Conservation (phyloP, 2,888 invertebrate species). For the Machimus rusticus region DNA sequence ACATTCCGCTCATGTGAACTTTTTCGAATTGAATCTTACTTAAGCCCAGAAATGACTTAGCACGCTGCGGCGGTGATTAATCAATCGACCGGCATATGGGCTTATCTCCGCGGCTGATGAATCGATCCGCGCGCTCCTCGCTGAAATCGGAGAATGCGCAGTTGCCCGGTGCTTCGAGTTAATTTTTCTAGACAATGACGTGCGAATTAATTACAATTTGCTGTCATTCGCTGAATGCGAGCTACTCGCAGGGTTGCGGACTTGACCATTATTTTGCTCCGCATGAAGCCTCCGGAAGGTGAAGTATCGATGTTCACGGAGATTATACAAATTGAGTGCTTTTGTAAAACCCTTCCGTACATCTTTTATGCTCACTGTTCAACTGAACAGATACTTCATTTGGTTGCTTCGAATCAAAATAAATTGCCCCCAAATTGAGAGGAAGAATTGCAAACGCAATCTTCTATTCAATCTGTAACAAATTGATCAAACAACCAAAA, state of each 20-base stretch:
- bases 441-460: neutral
- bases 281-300: neutral
- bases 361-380: neutral
- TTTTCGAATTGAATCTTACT: constrained; percentile 1
- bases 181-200: neutral
- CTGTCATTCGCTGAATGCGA: neutral
- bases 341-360: neutral
- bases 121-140: neutral
- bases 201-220: constrained; percentile 1
- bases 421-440: neutral
- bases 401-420: neutral
- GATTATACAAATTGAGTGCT: neutral
- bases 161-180: neutral
- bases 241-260: neutral
- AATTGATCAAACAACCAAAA: neutral
- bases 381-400: neutral
- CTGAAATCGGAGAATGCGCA: constrained; percentile 15
- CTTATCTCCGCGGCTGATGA: neutral
- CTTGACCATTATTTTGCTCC: neutral
- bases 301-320: neutral
- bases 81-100: neutral
- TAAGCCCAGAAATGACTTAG: constrained; percentile 16
- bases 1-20: neutral
- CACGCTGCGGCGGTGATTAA: constrained; percentile 16
- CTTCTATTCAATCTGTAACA: neutral